phyloP scores from a whole-genome alignment of 2,888 invertebrate genomes.

The Penaeus monodon region DNA sequence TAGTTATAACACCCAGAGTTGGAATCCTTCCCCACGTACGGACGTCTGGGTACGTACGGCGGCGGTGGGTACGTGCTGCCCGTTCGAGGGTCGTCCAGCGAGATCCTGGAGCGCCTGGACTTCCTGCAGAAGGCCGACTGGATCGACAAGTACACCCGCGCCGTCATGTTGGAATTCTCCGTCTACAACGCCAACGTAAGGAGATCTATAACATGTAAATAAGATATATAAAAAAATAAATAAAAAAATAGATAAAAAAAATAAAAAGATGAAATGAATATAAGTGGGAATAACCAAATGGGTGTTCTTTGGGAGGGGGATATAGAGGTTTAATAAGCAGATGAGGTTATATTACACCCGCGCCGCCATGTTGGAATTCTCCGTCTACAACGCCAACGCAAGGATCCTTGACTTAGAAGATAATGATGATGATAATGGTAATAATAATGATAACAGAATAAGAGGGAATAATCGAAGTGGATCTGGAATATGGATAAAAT shows the following conservation, averaged over 20 bases:
- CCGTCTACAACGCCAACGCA: constrained; percentile 72
- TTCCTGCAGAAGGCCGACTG: constrained; percentile 69
- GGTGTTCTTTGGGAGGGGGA: too few species aligned
- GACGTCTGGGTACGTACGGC: constrained; percentile 69
- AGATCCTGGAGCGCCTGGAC: constrained; percentile 68
- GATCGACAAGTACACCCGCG: constrained; percentile 72
- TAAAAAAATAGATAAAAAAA: too few species aligned
- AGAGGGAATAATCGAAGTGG: too few species aligned
- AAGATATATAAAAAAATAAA: too few species aligned
- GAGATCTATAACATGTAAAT: neutral
- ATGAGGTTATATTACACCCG: constrained; percentile 68
- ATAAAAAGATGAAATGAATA: too few species aligned
- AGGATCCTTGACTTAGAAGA: constrained; percentile 6
- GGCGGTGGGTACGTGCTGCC: constrained; percentile 72
- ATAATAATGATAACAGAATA: too few species aligned
- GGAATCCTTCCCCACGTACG: constrained; percentile 70
- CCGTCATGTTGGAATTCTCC: constrained; percentile 73
- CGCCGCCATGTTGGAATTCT: constrained; percentile 73
- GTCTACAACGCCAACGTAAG: constrained; percentile 71
- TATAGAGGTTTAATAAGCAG: too few species aligned
- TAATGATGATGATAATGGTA: too few species aligned
- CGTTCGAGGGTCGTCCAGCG: constrained; percentile 66
- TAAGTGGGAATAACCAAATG: too few species aligned
- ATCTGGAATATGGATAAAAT: too few species aligned
- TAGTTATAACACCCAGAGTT: constrained; percentile 68